Evolutionary conservation across 2,797 vertebrate genomes (phyloP), one percentile per base, ranked within the genome.

Genomic region (Enteromius thamalakanensis): DNA sequence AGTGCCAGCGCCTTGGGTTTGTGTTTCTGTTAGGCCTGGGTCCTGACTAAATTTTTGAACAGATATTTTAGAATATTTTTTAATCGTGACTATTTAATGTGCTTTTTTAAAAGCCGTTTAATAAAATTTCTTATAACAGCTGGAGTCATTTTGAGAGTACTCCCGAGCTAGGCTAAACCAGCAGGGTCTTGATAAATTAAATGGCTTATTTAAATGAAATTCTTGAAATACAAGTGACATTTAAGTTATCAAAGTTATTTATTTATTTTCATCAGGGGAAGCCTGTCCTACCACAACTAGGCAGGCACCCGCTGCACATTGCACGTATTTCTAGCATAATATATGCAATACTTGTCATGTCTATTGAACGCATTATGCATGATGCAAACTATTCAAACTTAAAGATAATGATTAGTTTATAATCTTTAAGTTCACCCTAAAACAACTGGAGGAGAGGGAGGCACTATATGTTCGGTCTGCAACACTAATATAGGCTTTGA

Each of bases 1-100:
- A 77, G 69, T 49, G 26, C 51, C 68, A 45, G 62, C 17, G 47
- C 49, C 60, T 40, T 82, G 21, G 32, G 14, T 77, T 23, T 83
- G 65, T 70, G 29, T 45, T 64, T 51, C 8, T 70, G 29, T 79
- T 40, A 47, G 37, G 42, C 42, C 37, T 49, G 17, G 42, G 69
- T 71, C 12, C 37, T 47, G 47, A 40, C 21, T 65, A 21, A 37
- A 6, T 75, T 51, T 64, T 21, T 10, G 21, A 49, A 62, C 58
- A 47, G 11, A n/a, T 10, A 23, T 51, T 49, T 67, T 53, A 15
- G 7, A 37, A 34, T 15, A 37, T 5, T 32, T 80, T 71, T 60
- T 8, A 21, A 69, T 29, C 23, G 8, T 9, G 15, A 23, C 26
- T 19, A 32, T 72, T 62, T 51, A 7, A 42, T 37, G 8, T 26